Evolutionary conservation across 2,113 vertebrate genomes (phyloP).

Genomic region (Alligator mississippiensis): DNA sequence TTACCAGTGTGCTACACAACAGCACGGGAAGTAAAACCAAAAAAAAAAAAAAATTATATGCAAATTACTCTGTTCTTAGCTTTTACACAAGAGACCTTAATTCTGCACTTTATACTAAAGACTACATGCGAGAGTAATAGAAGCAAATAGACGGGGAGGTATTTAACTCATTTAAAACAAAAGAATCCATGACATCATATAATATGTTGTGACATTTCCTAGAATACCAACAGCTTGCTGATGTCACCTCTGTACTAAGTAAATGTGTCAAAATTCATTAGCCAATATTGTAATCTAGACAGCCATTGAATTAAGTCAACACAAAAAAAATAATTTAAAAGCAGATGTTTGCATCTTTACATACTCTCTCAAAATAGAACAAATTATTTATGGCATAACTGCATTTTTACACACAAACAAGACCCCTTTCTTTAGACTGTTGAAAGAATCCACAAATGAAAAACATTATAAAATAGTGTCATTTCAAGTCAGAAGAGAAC

Average conservation of each 20-base stretch:
- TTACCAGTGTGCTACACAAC: neutral
- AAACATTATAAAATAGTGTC: neutral
- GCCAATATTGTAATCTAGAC: slow-evolving; percentile 37
- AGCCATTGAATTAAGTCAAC: slow-evolving; percentile 18
- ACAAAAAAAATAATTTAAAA: slow-evolving; percentile 29
- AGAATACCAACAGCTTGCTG: neutral
- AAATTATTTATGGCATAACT: slow-evolving; percentile 25
- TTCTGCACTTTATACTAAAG: neutral
- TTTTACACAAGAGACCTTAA: neutral
- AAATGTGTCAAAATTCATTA: slow-evolving; percentile 32
- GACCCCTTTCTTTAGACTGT: neutral
- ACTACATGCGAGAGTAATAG: too few relatives aligned
- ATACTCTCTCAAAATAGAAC: neutral
- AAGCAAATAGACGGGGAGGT: neutral
- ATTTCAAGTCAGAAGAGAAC: neutral
- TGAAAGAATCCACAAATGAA: neutral
- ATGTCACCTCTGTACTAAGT: slow-evolving; percentile 14
- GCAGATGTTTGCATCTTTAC: slow-evolving; percentile 32
- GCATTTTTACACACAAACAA: neutral
- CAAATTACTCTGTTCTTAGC: neutral
- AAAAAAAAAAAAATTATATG: neutral
- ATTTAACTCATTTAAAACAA: slow-evolving; percentile 35
- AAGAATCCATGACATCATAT: slow-evolving; percentile 51
- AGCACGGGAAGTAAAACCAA: too few relatives aligned
- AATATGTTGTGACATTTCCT: neutral